These are phyloP conservation scores for Notospermus geniculatus DNA, from an alignment of 1,140 invertebrate species.

Conservation along the genomic window DNA sequence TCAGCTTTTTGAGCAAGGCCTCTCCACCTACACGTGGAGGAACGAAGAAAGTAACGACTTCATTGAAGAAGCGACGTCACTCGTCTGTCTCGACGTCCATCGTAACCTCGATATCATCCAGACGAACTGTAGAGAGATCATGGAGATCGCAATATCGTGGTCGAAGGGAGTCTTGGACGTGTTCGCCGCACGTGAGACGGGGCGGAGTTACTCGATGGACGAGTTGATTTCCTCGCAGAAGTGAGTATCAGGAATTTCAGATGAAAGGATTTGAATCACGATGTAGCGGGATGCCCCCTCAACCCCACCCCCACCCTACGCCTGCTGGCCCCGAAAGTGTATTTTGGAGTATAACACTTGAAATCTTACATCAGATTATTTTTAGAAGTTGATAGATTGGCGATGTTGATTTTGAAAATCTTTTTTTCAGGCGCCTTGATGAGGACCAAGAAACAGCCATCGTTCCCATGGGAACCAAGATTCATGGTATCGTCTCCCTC, in stretches of 20 bases:
- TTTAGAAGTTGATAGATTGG: too few relatives aligned
- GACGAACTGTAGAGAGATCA: conserved; percentile 49
- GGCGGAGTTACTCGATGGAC: conserved; percentile 46
- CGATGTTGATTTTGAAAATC: too few relatives aligned
- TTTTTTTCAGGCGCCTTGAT: conserved; percentile 37
- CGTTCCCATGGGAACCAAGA: conserved; percentile 44
- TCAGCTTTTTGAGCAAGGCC: conserved; percentile 40
- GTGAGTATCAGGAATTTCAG: conserved; percentile 29
- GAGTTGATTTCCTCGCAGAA: conserved; percentile 48
- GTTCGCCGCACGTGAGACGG: conserved; percentile 34
- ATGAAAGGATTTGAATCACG: too few relatives aligned
- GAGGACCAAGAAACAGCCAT: conserved; percentile 47
- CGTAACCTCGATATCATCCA: conserved; percentile 53
- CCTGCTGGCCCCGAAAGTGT: too few relatives aligned
- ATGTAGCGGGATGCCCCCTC: too few relatives aligned
- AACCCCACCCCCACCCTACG: too few relatives aligned
- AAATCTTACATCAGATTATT: too few relatives aligned
- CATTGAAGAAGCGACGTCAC: conserved; percentile 50
- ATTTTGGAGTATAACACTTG: too few relatives aligned
- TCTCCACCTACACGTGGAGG: conserved; percentile 51
- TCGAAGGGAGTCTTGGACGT: conserved; percentile 44
- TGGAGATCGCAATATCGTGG: conserved; percentile 47
- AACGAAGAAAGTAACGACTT: conserved; percentile 54
- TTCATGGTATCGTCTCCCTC: conserved; percentile 40
- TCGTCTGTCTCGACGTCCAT: conserved; percentile 45